Conservation (phyloP, 2,888 invertebrate species). For the Pseudococcus longispinus region DNA sequence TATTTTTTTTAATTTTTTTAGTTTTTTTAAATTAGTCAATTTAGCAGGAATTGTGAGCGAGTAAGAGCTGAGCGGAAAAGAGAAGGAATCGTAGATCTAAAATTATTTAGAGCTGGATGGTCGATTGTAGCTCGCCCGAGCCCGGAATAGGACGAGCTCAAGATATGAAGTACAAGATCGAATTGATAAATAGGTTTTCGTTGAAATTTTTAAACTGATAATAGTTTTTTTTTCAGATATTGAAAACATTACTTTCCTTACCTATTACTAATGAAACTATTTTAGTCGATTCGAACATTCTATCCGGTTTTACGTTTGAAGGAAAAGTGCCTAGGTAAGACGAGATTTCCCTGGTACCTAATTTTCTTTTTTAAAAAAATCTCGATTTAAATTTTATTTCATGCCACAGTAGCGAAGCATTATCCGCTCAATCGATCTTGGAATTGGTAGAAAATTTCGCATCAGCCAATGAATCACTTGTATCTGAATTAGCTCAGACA, state of each 20-base stretch:
- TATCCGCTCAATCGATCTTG: slow-evolving; percentile 50
- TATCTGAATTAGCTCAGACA: slow-evolving; percentile 49
- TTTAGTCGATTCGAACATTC: slow-evolving; percentile 89
- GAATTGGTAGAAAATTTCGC: slow-evolving; percentile 50
- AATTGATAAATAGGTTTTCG: background rate
- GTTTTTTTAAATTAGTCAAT: too few relatives aligned
- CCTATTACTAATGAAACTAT: slow-evolving; percentile 94
- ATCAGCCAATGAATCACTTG: slow-evolving; percentile 50
- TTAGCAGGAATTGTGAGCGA: too few relatives aligned
- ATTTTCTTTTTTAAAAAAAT: background rate
- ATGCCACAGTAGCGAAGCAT: slow-evolving; percentile 44
- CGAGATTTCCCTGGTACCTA: background rate
- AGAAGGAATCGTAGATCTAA: too few relatives aligned
- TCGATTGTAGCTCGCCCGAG: slow-evolving; percentile 59
- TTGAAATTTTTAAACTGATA: background rate
- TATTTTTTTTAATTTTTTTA: background rate
- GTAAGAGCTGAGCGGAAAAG: too few relatives aligned
- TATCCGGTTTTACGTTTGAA: slow-evolving; percentile 66
- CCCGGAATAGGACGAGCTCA: slow-evolving; percentile 46
- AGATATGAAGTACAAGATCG: background rate
- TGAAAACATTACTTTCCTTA: slow-evolving; percentile 81
- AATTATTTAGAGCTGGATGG: slow-evolving; percentile 91
- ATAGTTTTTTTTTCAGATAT: slow-evolving; percentile 67
- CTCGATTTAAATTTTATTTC: background rate
- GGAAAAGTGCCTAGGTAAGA: slow-evolving; percentile 58